phyloP scores from a whole-genome alignment of 2,797 vertebrate genomes.

The Myotis planiceps region DNA sequence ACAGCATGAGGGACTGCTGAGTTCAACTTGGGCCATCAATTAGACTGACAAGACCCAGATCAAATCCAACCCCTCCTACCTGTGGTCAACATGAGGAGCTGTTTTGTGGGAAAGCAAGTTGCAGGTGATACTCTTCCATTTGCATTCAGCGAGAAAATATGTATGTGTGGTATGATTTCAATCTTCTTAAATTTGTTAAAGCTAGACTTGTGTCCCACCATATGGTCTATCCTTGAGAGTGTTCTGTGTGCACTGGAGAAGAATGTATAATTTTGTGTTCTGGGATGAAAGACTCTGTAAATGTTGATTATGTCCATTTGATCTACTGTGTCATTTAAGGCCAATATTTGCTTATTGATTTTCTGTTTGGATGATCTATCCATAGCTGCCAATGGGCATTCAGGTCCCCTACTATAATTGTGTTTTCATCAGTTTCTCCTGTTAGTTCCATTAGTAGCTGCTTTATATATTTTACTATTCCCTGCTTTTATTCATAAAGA shows the following conservation, averaged over 20 bases:
- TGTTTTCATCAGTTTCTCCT: background rate
- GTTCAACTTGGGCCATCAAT: background rate
- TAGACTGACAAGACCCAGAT: background rate
- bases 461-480: background rate
- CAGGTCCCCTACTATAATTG: background rate
- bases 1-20: background rate
- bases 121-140: fast-evolving
- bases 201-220: background rate
- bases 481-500: background rate
- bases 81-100: background rate
- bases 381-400: background rate
- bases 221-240: background rate
- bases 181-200: background rate
- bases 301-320: background rate
- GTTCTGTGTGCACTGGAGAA: background rate
- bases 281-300: background rate
- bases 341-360: background rate
- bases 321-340: background rate
- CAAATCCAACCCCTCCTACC: background rate
- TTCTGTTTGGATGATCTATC: background rate
- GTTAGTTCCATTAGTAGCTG: background rate
- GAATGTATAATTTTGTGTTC: background rate
- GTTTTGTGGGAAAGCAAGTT: background rate
- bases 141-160: background rate
- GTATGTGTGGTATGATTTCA: background rate